Conservation (phyloP, 2,113 vertebrate species). For the Pitta sordida region DNA sequence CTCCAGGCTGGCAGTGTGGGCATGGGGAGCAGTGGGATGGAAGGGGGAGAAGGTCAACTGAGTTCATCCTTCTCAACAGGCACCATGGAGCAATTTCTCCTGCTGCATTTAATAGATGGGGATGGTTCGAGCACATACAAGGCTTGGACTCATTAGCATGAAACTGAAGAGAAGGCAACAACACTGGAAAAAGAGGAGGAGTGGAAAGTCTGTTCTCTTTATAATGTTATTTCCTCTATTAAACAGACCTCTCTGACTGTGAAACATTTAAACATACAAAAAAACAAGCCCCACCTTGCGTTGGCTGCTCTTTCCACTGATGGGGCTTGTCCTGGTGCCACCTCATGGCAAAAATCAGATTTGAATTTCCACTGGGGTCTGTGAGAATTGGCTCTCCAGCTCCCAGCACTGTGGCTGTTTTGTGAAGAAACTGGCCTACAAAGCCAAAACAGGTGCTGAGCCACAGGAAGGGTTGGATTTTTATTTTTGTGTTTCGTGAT, state of each 20-base stretch:
- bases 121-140: neutral
- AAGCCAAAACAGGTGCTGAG: neutral
- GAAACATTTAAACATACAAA: neutral
- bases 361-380: neutral
- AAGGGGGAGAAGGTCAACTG: neutral
- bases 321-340: neutral
- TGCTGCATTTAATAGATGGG: neutral
- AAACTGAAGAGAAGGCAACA: neutral
- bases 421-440: neutral
- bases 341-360: neutral
- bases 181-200: conserved; percentile 50
- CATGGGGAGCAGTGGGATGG: neutral
- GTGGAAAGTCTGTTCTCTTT: conserved; percentile 42
- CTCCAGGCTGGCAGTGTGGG: neutral
- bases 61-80: neutral
- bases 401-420: neutral
- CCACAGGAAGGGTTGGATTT: neutral
- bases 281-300: conserved; percentile 1
- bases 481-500: neutral
- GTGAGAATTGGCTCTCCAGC: neutral
- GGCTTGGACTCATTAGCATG: neutral
- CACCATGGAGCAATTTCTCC: neutral
- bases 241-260: conserved; percentile 11
- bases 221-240: conserved; percentile 50
- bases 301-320: neutral